A percentile compares a stretch with the other conserved stretches of the same genome.
Evolutionary conservation across 2,888 invertebrate genomes (phyloP).

Genomic region (Actias luna): DNA sequence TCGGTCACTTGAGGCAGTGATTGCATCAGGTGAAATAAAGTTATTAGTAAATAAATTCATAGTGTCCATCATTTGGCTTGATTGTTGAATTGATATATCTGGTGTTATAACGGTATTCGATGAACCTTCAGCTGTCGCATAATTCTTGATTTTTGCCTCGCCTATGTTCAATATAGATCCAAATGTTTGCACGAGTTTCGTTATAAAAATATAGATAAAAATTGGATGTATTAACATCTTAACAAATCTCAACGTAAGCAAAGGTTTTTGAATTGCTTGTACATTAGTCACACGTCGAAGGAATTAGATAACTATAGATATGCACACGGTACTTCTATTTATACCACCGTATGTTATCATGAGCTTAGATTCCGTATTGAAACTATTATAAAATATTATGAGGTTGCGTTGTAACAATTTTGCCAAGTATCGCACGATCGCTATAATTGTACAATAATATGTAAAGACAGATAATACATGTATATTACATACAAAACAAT

Average conservation of each 20-base stretch:
- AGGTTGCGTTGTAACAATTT: not conserved
- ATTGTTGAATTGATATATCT: not conserved
- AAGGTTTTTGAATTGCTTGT: not conserved
- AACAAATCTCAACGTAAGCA: not conserved
- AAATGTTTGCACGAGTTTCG: not conserved
- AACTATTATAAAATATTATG: not conserved
- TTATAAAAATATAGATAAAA: not conserved
- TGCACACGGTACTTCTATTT: not conserved
- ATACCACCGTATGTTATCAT: not conserved
- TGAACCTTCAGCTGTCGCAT: not conserved
- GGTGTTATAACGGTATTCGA: not conserved
- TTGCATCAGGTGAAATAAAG: not conserved
- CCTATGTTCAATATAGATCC: not conserved
- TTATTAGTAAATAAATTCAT: not conserved
- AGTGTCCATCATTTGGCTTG: not conserved
- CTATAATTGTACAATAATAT: not conserved
- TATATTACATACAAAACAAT: not conserved
- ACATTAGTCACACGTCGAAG: not conserved
- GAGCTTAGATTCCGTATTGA: not conserved
- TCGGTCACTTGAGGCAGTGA: not conserved
- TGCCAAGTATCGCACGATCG: not conserved
- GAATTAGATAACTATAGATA: not conserved
- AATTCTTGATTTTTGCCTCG: not conserved
- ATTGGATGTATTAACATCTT: conserved; percentile 3
- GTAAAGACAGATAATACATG: not conserved